Percentiles rank a stretch among this genome's conserved stretches.
Evolutionary conservation across 2,797 vertebrate genomes (phyloP).

Genomic region (Enteromius mattozi): DNA sequence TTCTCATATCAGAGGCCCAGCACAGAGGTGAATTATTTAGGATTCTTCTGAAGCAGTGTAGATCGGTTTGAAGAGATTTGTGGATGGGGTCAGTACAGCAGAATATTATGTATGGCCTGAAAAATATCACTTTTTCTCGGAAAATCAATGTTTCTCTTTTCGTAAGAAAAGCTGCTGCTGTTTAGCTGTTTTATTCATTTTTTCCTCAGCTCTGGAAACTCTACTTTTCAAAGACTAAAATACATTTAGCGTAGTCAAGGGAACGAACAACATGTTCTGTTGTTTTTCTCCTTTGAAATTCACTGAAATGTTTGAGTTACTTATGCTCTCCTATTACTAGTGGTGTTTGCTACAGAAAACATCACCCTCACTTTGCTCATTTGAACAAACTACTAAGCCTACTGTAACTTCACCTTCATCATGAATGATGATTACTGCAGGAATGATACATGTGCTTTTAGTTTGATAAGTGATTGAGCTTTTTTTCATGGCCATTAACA

Average conservation of each 20-base stretch:
- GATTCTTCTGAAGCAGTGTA: conserved; percentile 34
- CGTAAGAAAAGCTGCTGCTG: neutral
- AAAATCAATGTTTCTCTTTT: neutral
- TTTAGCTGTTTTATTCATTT: neutral
- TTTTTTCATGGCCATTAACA: neutral
- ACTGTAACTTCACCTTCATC: neutral
- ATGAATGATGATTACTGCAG: neutral
- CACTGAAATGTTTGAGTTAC: neutral
- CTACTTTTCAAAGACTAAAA: neutral
- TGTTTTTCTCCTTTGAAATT: neutral
- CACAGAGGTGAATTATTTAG: conserved; percentile 52
- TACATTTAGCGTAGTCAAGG: neutral
- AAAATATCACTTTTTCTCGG: neutral
- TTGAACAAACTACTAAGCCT: neutral
- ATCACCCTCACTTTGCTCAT: neutral
- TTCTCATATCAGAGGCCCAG: conserved; percentile 58
- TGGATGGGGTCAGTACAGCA: neutral
- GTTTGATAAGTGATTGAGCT: neutral
- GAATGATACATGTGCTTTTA: neutral
- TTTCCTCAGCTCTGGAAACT: neutral
- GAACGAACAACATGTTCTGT: neutral
- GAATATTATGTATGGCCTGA: conserved; percentile 6
- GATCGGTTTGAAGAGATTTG: conserved; percentile 13
- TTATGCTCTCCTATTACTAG: neutral
- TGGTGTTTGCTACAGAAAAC: neutral